Base-by-base conservation (phyloP, 2,888 invertebrate species). In the Catocala nupta region DNA sequence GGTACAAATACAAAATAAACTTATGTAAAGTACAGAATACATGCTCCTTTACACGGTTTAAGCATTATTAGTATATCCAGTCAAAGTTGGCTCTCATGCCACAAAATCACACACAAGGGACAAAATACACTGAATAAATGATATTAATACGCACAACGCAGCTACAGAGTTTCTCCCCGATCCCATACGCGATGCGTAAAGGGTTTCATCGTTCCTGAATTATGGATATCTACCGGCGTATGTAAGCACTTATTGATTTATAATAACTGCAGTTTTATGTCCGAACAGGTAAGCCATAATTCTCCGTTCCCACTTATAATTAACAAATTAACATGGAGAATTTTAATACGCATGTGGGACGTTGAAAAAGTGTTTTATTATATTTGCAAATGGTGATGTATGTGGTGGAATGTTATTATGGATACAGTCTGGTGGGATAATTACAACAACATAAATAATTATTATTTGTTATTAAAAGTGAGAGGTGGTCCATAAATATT, bases 161-260 rank as follows among this genome's bases (percentile, higher is more conserved):
- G 67, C 71, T 73, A 75, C 70, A 58, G 64, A 65, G 61, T 75
- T 77, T 73, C 73, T 73, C 65, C 59, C 69, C 64, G 71, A 70
- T 73, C 72, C 70, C 66, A 65, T 73, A 72, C 73, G 71, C 63
- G 58, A 63, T 36, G 53, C 55, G 67, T 65, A 73, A 73, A 72
- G 63, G 74, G 68, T 75, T 81, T 75, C 78, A 82, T 80, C 77
- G 78, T 82, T 78, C 68, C 80, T 88, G 85, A 88, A 87, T 89
- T 86, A 90, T 89, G 80, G 55, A 68, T 68, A 65, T 60, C 53
- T 60, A 65, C 63, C 56, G 64, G 55, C 63, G 68, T 59, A 70
- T 52, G 63, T 53, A 54, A 68, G 63, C 60, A 74, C 57, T 64
- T 73, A 74, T 77, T 85, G 86, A 87, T 87, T 86, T 84, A 88